Evolutionary conservation across 2,113 vertebrate species (phyloP).

Genomic region (Cephalophus harveyi): DNA sequence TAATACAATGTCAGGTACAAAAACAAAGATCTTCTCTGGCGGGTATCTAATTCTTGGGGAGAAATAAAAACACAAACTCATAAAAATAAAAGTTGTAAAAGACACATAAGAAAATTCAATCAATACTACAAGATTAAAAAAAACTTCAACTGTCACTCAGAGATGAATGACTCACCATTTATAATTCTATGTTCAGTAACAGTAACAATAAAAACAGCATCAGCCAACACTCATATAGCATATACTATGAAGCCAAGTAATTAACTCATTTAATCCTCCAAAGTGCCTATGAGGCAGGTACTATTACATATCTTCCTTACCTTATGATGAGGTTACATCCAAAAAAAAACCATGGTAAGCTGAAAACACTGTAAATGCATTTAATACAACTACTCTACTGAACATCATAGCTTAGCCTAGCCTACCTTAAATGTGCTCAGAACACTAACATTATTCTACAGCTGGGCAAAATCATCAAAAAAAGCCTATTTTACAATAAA

Average conservation of each 20-base stretch:
- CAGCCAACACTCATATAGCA: not conserved
- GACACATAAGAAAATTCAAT: not conserved
- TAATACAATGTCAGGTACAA: not conserved
- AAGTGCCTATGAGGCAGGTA: not conserved
- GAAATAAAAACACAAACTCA: not conserved
- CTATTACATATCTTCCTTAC: not conserved
- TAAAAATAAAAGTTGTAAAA: not conserved
- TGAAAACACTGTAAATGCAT: not conserved
- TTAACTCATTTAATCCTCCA: not conserved
- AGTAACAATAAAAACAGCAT: not conserved
- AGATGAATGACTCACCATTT: not conserved
- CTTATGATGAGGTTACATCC: not conserved
- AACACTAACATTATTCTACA: not conserved
- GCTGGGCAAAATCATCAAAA: not conserved
- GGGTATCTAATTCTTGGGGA: not conserved
- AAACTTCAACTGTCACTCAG: not conserved
- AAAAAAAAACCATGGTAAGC: not conserved
- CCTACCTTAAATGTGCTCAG: not conserved
- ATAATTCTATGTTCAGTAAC: not conserved
- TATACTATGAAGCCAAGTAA: not conserved
- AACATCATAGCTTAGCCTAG: not conserved
- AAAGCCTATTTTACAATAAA: not conserved
- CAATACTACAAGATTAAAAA: not conserved
- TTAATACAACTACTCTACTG: not conserved
- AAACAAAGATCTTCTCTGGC: not conserved